A percentile compares a stretch with the other conserved stretches of the same genome.
These are phyloP conservation scores for Vulpes lagopus DNA, from an alignment of 2,113 vertebrate species.

Conservation along the genomic window DNA sequence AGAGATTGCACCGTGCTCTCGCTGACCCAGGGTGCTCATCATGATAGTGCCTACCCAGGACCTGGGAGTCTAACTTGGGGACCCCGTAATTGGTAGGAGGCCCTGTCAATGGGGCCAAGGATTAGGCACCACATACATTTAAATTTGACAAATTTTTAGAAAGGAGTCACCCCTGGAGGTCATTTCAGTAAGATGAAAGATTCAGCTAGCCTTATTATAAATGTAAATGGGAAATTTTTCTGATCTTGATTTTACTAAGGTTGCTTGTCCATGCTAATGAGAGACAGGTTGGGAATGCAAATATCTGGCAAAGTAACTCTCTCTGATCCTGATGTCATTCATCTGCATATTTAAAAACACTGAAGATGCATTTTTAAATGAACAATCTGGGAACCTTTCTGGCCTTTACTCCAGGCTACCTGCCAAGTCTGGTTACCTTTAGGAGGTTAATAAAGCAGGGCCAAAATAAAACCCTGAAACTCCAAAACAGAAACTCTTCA, in stretches of 20 bases:
- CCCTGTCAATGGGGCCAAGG: neutral
- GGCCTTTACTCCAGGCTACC: neutral
- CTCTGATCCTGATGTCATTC: neutral
- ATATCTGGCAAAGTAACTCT: slow-evolving; percentile 11
- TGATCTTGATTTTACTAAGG: slow-evolving; percentile 48
- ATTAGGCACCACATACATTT: neutral
- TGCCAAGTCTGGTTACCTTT: slow-evolving; percentile 8
- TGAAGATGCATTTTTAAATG: slow-evolving; percentile 32
- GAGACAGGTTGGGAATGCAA: neutral
- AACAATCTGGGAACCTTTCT: neutral
- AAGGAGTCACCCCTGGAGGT: neutral
- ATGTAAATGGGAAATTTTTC: slow-evolving; percentile 7
- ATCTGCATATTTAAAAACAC: neutral
- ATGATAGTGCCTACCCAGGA: neutral
- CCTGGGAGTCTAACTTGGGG: neutral
- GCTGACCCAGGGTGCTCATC: neutral
- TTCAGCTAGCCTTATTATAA: slow-evolving; percentile 28
- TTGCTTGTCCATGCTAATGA: neutral
- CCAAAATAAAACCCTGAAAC: neutral
- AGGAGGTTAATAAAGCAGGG: slow-evolving; percentile 12
- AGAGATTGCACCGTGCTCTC: neutral
- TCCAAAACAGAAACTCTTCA: slow-evolving; percentile 42
- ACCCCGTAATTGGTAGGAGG: neutral
- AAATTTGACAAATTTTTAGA: slow-evolving; percentile 56
- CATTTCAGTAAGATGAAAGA: slow-evolving; percentile 50